A percentile compares a stretch with the other conserved stretches of the same genome.
phyloP scores from a whole-genome alignment of 2,797 vertebrate species.

The Rhinella marina region DNA sequence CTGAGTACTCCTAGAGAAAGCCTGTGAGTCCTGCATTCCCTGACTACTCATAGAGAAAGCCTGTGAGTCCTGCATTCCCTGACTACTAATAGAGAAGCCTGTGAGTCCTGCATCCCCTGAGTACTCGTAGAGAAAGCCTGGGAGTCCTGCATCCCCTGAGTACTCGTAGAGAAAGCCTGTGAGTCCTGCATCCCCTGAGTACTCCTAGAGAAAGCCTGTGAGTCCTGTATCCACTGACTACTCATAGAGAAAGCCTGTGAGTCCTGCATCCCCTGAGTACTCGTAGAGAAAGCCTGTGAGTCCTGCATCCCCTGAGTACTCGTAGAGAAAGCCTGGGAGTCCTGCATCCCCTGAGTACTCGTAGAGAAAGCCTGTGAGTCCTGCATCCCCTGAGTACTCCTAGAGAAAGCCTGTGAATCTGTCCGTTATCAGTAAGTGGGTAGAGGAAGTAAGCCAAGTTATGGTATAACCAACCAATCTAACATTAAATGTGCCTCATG shows the following conservation, averaged over 20 bases:
- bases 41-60: not conserved
- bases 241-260: too few relatives aligned
- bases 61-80: not conserved
- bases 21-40: not conserved
- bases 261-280: too few relatives aligned
- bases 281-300: too few relatives aligned
- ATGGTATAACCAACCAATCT: conserved; percentile 3
- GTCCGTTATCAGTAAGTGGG: not conserved
- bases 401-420: not conserved
- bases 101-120: not conserved
- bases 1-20: not conserved
- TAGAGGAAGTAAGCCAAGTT: not conserved
- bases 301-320: too few relatives aligned
- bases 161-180: too few relatives aligned
- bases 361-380: not conserved
- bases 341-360: not conserved
- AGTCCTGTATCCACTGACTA: too few relatives aligned
- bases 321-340: too few relatives aligned
- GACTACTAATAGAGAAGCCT: not conserved
- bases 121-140: too few relatives aligned
- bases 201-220: too few relatives aligned
- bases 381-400: too few relatives aligned
- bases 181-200: too few relatives aligned
- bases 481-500: conserved; percentile 58
- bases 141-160: too few relatives aligned